Evolutionary conservation across 2,797 vertebrate genomes (phyloP).

Genomic region (Gallinago solitaria): DNA sequence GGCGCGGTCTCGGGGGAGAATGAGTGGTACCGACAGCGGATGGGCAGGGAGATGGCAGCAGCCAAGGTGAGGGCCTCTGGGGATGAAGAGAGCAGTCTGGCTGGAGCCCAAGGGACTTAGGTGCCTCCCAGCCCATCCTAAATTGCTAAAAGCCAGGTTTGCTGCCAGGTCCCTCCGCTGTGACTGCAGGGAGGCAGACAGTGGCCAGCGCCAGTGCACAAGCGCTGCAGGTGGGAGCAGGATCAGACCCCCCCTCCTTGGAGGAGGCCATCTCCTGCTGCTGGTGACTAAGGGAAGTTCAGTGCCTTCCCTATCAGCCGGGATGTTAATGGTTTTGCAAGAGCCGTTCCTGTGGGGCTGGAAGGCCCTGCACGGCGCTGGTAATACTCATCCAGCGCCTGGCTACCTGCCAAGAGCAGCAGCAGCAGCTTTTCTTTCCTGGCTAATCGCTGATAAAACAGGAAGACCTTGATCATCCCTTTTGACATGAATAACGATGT

Average conservation of each 20-base stretch:
- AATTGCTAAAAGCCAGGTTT: neutral
- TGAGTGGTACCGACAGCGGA: fast-evolving
- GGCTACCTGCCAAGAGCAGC: conserved; percentile 66
- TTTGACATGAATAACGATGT: conserved; percentile 79
- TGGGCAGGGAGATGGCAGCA: neutral
- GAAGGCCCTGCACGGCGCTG: neutral
- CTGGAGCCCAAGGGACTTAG: neutral
- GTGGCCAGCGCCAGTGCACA: fast-evolving
- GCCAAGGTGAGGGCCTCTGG: neutral
- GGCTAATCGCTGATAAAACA: conserved; percentile 77
- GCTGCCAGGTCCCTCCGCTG: neutral
- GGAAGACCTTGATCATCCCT: conserved; percentile 79
- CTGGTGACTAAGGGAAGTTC: neutral
- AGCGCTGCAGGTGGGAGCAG: fast-evolving
- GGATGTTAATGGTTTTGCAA: neutral
- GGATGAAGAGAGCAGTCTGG: neutral
- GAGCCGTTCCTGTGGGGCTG: neutral
- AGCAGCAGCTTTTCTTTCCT: conserved; percentile 66
- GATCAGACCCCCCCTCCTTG: neutral
- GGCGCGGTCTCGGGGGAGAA: neutral
- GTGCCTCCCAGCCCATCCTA: neutral
- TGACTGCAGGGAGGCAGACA: fast-evolving
- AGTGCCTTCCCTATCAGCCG: neutral
- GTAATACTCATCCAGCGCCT: conserved; percentile 28
- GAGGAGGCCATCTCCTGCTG: neutral